phyloP scores from a whole-genome alignment of 2,797 vertebrate species.

The Phyllotis vaccarum region DNA sequence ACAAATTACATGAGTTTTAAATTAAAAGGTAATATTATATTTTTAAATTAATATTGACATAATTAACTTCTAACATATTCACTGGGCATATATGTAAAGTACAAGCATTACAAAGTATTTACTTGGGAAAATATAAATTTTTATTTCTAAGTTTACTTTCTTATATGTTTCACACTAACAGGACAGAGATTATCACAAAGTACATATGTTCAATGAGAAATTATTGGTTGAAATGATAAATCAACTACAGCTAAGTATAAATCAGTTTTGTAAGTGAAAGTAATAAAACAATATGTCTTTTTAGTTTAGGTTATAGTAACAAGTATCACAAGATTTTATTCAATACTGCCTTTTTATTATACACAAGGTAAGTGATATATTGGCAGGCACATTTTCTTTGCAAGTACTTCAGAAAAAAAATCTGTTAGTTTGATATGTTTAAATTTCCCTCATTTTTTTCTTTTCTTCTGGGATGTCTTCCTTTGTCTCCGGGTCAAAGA shows the following conservation, averaged over 20 bases:
- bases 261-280: slow-evolving; percentile 22
- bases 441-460: not conserved
- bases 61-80: slow-evolving; percentile 36
- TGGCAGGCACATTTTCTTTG: not conserved
- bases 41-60: slow-evolving; percentile 31
- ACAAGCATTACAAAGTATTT: not conserved
- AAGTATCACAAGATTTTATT: not conserved
- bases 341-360: not conserved
- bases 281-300: not conserved
- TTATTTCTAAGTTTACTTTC: not conserved
- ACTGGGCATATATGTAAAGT: not conserved
- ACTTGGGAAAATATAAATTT: not conserved
- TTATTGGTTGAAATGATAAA: too few relatives aligned
- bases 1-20: slow-evolving; percentile 54
- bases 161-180: not conserved
- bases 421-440: not conserved
- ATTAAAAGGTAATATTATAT: not conserved
- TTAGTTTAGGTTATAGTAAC: not conserved
- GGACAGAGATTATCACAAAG: not conserved
- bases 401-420: not conserved
- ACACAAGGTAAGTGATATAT: not conserved
- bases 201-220: too few relatives aligned
- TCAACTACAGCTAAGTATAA: not conserved
- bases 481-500: not conserved
- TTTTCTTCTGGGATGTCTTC: not conserved